Conservation (phyloP, 2,888 invertebrate genomes). For the Rhyacophila evoluta region DNA sequence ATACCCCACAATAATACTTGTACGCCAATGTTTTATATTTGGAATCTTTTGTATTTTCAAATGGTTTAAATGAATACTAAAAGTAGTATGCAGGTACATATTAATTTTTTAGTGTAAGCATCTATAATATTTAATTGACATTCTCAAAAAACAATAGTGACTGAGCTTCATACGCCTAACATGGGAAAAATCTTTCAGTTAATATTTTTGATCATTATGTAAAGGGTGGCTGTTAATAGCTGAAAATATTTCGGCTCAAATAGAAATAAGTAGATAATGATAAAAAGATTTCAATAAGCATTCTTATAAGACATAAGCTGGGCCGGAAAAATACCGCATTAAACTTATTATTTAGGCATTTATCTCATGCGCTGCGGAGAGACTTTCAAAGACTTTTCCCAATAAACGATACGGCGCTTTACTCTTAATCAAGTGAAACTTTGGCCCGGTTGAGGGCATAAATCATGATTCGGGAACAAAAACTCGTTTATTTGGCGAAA, state of each 20-base stretch:
- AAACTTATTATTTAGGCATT: conserved; percentile 40
- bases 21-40: too few species aligned
- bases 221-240: too few species aligned
- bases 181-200: too few species aligned
- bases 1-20: neutral
- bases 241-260: too few species aligned
- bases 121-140: too few species aligned
- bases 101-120: too few species aligned
- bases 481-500: conserved; percentile 31
- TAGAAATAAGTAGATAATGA: neutral
- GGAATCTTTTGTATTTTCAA: too few species aligned
- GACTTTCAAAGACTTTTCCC: conserved; percentile 39
- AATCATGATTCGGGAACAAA: conserved; percentile 40
- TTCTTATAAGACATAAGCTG: conserved; percentile 31
- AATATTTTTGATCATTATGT: too few species aligned
- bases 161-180: too few species aligned
- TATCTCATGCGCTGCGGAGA: conserved; percentile 34
- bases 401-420: conserved; percentile 45
- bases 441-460: conserved; percentile 38
- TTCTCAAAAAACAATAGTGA: too few species aligned
- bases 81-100: too few species aligned
- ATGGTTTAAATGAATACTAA: too few species aligned
- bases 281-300: conserved; percentile 22
- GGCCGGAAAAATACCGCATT: conserved; percentile 33
- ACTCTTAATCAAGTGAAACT: conserved; percentile 47